Evolutionary conservation across 2,888 invertebrate species (phyloP).

Genomic region (Linnaemya tessellans): DNA sequence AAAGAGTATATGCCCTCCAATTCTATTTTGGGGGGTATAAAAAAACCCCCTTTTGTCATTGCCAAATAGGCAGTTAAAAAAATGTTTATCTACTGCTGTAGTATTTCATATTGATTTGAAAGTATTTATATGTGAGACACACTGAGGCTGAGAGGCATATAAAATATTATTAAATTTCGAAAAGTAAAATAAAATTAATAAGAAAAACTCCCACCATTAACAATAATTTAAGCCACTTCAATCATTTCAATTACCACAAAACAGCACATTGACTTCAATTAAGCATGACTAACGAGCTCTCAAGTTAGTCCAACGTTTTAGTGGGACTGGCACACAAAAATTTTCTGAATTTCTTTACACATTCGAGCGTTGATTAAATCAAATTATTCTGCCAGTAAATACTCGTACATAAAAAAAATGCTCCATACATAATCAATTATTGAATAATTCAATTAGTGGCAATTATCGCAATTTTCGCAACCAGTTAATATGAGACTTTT

Average conservation of each 20-base stretch:
- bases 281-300: constrained; percentile 26
- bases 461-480: constrained; percentile 63
- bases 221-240: background rate
- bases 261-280: constrained; percentile 34
- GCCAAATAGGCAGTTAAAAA: too few relatives aligned
- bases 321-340: constrained; percentile 33
- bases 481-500: constrained; percentile 40
- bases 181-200: constrained; percentile 2
- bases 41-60: too few relatives aligned
- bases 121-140: too few relatives aligned
- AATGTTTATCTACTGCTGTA: too few relatives aligned
- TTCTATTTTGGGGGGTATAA: too few relatives aligned
- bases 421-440: constrained; percentile 64
- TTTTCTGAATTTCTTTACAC: constrained; percentile 36
- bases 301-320: constrained; percentile 25
- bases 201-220: constrained; percentile 18
- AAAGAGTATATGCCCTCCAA: too few relatives aligned
- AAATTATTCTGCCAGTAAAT: constrained; percentile 49
- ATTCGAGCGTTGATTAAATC: constrained; percentile 16
- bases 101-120: too few relatives aligned
- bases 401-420: background rate
- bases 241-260: constrained; percentile 4
- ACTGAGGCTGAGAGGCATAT: too few relatives aligned
- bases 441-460: constrained; percentile 70
- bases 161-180: background rate